These are phyloP conservation scores for Actenoides lindsayi DNA, from an alignment of 2,113 vertebrate genomes.

Conservation along the genomic window DNA sequence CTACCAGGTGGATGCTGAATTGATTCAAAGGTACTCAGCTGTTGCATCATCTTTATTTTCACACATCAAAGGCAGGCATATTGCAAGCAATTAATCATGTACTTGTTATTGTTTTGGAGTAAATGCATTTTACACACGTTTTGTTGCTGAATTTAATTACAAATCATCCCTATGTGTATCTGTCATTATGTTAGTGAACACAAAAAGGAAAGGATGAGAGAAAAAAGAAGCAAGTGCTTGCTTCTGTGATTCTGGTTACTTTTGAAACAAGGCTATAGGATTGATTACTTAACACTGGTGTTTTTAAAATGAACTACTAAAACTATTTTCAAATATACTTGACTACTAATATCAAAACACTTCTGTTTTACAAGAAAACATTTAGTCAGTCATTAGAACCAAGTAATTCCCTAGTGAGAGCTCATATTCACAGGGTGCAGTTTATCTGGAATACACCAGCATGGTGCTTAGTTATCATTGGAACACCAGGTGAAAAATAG, in stretches of 20 bases:
- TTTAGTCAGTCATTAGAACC: background rate
- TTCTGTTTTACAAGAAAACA: background rate
- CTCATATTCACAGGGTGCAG: background rate
- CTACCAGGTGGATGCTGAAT: conserved; percentile 20
- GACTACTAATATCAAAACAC: background rate
- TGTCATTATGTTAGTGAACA: conserved; percentile 28
- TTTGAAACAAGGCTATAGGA: background rate
- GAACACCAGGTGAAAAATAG: background rate
- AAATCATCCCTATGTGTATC: conserved; percentile 20
- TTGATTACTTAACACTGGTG: background rate
- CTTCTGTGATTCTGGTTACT: background rate
- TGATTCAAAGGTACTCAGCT: conserved; percentile 54
- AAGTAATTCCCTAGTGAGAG: background rate
- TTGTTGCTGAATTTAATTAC: conserved; percentile 67
- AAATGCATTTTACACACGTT: conserved; percentile 63
- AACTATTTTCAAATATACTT: background rate
- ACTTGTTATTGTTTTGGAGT: conserved; percentile 59
- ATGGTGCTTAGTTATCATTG: background rate
- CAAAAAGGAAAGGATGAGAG: background rate
- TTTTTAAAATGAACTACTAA: background rate
- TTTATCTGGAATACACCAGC: background rate
- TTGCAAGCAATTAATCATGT: conserved; percentile 68
- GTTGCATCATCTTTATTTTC: conserved; percentile 60
- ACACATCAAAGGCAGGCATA: conserved; percentile 51
- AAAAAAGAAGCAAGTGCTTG: background rate